Conservation (phyloP, 2,113 vertebrate genomes). For the Eubucco bourcierii region DNA sequence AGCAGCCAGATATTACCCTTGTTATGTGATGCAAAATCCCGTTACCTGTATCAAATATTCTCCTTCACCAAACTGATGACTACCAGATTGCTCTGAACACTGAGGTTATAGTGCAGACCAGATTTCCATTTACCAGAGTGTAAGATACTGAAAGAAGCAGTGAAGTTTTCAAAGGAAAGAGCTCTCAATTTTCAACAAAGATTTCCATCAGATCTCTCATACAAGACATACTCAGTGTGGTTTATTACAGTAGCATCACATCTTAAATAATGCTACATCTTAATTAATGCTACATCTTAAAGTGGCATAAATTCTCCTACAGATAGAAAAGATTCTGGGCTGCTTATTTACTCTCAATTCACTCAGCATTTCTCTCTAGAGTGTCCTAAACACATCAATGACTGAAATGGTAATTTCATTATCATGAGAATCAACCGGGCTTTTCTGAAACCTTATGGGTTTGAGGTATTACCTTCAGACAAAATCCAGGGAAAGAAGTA, state of each 20-base stretch:
- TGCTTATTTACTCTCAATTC: neutral
- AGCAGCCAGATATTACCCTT: accelerated
- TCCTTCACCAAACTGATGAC: neutral
- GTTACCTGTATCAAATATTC: neutral
- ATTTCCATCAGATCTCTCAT: neutral
- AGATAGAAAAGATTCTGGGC: neutral
- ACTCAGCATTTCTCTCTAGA: neutral
- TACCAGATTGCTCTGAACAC: neutral
- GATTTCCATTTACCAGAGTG: neutral
- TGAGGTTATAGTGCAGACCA: neutral
- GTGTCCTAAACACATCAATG: neutral
- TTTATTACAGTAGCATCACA: neutral
- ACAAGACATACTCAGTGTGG: neutral
- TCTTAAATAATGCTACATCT: neutral
- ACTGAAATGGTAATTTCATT: neutral
- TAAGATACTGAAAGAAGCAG: neutral
- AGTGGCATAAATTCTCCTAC: no score
- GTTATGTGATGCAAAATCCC: neutral
- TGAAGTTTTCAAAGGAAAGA: neutral
- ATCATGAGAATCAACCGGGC: neutral
- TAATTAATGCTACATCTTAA: neutral
- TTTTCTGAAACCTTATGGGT: neutral
- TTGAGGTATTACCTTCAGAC: neutral
- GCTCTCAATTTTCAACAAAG: neutral
- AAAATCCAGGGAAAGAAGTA: neutral